Percentiles rank a stretch among this genome's conserved stretches.
Evolutionary conservation across 1,140 invertebrate genomes (phyloP).

Genomic region (Oppia nitens): DNA sequence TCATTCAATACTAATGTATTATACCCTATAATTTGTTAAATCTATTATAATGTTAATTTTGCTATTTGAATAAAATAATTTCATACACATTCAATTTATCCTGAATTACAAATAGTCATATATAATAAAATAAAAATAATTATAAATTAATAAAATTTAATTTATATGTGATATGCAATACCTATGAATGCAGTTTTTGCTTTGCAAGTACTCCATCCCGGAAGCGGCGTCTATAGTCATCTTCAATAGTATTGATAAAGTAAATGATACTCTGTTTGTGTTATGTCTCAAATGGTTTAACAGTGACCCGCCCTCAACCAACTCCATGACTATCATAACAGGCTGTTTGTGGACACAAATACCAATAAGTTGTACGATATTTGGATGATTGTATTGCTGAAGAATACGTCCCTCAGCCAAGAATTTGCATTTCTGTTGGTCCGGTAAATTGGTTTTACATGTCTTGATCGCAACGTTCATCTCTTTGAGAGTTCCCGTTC

Average conservation of each 20-base stretch:
- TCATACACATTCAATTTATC: too few relatives aligned
- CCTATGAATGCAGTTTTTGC: slow-evolving; percentile 84
- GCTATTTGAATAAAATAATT: too few relatives aligned
- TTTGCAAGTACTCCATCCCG: slow-evolving; percentile 89
- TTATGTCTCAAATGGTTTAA: slow-evolving; percentile 54
- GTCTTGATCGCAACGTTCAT: slow-evolving; percentile 89
- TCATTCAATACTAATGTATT: too few relatives aligned
- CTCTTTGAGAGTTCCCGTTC: slow-evolving; percentile 51
- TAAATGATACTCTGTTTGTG: slow-evolving; percentile 34
- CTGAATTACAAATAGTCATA: too few relatives aligned
- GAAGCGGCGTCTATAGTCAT: slow-evolving; percentile 88
- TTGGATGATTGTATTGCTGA: slow-evolving; percentile 91
- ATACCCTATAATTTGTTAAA: too few relatives aligned
- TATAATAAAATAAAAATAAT: too few relatives aligned
- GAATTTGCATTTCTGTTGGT: slow-evolving; percentile 91
- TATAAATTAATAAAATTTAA: too few relatives aligned
- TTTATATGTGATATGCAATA: not conserved
- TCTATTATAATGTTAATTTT: too few relatives aligned
- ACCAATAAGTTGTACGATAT: slow-evolving; percentile 88
- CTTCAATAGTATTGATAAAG: slow-evolving; percentile 32
- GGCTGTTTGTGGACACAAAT: slow-evolving; percentile 95
- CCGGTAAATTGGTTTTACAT: slow-evolving; percentile 74
- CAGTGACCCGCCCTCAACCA: slow-evolving; percentile 82
- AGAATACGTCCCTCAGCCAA: slow-evolving; percentile 85
- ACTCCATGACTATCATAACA: slow-evolving; percentile 98